Evolutionary conservation across 2,888 invertebrate genomes (phyloP).

Genomic region (Mactromeris polynyma): DNA sequence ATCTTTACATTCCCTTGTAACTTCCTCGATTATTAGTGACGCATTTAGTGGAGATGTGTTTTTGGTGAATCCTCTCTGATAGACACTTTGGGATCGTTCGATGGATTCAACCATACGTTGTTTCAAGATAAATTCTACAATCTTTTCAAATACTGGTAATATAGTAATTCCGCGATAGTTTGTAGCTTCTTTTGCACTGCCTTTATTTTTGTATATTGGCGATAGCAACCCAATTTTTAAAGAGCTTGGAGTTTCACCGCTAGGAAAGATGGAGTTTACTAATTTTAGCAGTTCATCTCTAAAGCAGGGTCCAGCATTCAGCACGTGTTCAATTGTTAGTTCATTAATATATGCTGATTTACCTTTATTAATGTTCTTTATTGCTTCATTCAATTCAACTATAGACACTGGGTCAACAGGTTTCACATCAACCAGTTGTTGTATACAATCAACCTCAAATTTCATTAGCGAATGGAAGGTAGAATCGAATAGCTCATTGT

Average conservation of each 20-base stretch:
- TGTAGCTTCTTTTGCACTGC: background rate
- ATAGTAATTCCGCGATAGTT: constrained; percentile 39
- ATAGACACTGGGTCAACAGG: background rate
- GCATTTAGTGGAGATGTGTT: constrained; percentile 32
- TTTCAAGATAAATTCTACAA: constrained; percentile 18
- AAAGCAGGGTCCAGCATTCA: constrained; percentile 2
- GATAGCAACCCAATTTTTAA: constrained; percentile 31
- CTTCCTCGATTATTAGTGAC: background rate
- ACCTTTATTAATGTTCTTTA: constrained; percentile 39
- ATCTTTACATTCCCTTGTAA: background rate
- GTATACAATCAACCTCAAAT: background rate
- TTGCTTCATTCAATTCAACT: constrained; percentile 28
- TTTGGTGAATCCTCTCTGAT: constrained; percentile 31
- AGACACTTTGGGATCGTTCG: background rate
- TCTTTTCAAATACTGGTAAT: constrained; percentile 25
- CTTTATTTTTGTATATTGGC: constrained; percentile 45
- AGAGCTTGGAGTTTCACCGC: background rate
- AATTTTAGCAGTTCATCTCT: background rate
- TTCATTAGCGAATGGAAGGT: background rate
- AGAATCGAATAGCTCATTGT: background rate
- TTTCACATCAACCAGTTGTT: background rate
- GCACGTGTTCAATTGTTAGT: constrained; percentile 38
- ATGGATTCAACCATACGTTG: background rate
- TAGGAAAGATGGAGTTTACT: constrained; percentile 14
- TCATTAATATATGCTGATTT: constrained; percentile 42